phyloP scores from a whole-genome alignment of 2,797 vertebrate genomes.

The Lophotriccus pileatus region DNA sequence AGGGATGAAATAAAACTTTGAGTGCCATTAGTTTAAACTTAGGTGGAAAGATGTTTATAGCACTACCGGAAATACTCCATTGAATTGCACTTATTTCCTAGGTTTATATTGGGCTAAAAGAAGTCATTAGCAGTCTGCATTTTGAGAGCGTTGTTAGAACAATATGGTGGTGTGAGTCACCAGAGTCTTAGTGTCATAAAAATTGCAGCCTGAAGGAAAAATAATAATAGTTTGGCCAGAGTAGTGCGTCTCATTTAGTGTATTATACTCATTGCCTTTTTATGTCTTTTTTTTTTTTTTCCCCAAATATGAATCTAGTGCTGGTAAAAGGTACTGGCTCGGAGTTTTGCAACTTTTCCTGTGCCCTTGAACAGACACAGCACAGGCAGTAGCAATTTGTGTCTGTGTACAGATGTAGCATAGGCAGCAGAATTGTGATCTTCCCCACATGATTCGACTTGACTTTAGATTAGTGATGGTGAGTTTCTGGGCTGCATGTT shows the following conservation, averaged over 20 bases:
- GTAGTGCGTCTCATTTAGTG: not conserved
- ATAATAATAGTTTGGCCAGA: not conserved
- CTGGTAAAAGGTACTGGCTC: not conserved
- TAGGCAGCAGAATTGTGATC: not conserved
- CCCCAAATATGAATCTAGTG: not conserved
- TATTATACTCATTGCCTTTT: not conserved
- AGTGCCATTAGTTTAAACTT: not conserved
- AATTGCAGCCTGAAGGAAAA: not conserved
- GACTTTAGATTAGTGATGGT: not conserved
- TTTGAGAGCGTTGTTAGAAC: constrained; percentile 15
- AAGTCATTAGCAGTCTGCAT: constrained; percentile 36
- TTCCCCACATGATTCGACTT: not conserved
- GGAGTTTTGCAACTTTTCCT: not conserved
- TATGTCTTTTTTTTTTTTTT: not conserved
- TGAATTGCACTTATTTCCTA: not conserved
- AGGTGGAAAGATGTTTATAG: not conserved
- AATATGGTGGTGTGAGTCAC: constrained; percentile 41
- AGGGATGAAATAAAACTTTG: not conserved
- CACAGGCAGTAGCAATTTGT: not conserved
- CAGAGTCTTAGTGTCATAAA: not conserved
- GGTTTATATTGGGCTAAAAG: not conserved
- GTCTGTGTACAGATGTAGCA: not conserved
- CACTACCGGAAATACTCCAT: not conserved
- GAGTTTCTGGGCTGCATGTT: not conserved
- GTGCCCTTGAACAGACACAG: not conserved